Conservation (phyloP, 2,797 vertebrate species). For the Gastrophryne carolinensis region DNA sequence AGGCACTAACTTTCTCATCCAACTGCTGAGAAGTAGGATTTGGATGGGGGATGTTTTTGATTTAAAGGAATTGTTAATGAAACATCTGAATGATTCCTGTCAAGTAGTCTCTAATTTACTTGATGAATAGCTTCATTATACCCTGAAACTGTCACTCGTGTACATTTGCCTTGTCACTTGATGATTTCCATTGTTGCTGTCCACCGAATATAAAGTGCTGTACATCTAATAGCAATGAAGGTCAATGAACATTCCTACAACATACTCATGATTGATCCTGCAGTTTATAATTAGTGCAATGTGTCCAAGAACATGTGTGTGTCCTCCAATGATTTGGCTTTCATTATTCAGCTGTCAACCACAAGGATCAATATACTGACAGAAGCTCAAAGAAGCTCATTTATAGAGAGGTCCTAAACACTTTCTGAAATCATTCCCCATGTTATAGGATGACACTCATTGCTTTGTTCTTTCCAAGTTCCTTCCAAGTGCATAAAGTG, state of each 20-base stretch:
- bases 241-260: neutral
- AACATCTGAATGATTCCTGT: neutral
- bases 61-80: neutral
- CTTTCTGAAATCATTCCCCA: neutral
- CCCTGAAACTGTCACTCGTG: neutral
- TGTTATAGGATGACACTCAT: no score
- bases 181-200: neutral
- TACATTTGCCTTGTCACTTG: neutral
- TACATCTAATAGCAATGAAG: neutral
- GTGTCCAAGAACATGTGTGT: neutral
- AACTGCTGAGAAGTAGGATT: no score
- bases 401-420: neutral
- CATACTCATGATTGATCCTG: neutral
- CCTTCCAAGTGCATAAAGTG: no score
- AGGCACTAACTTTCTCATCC: no score
- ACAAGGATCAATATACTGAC: constrained; percentile 13
- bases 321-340: neutral
- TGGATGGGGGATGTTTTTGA: no score
- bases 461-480: no score
- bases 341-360: neutral
- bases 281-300: neutral
- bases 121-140: neutral
- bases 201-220: neutral
- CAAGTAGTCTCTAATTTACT: neutral
- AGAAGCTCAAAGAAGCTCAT: neutral